Evolutionary conservation across 1,140 invertebrate species (phyloP).

Genomic region (Eurosta solidaginis): DNA sequence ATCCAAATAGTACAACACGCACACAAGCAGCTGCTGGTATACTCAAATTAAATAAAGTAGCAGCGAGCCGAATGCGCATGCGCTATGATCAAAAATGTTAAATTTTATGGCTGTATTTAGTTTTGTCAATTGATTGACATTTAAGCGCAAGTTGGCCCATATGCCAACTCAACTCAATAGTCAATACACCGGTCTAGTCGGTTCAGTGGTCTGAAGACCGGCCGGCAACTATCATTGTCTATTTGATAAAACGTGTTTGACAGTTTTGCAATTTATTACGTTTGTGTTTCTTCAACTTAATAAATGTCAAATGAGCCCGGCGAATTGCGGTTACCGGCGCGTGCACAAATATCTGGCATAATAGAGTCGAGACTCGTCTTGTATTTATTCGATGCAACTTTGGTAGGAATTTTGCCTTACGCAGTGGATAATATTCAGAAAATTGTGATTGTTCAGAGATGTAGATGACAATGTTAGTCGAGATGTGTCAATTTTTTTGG

Average conservation of each 20-base stretch:
- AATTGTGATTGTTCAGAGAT: background rate
- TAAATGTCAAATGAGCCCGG: constrained; percentile 13
- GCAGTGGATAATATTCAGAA: background rate
- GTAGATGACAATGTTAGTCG: background rate
- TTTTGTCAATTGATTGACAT: background rate
- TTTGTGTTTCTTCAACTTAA: constrained; percentile 23
- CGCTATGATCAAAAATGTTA: background rate
- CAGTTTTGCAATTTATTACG: constrained; percentile 19
- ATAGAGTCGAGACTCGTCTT: too few species aligned
- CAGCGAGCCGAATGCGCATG: background rate
- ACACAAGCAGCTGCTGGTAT: background rate
- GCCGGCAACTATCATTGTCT: background rate
- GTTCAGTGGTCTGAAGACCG: constrained; percentile 7
- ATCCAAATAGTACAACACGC: too few species aligned
- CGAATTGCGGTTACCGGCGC: background rate
- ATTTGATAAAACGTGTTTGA: constrained; percentile 24
- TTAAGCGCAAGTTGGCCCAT: background rate
- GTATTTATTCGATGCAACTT: too few species aligned
- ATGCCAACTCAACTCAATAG: background rate
- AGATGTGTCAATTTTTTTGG: background rate
- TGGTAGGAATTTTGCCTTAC: too few species aligned
- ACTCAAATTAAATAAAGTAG: background rate
- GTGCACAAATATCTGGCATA: background rate
- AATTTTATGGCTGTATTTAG: background rate
- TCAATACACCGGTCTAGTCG: background rate